Conservation (phyloP, 2,113 vertebrate species). For the Osmerus mordax region DNA sequence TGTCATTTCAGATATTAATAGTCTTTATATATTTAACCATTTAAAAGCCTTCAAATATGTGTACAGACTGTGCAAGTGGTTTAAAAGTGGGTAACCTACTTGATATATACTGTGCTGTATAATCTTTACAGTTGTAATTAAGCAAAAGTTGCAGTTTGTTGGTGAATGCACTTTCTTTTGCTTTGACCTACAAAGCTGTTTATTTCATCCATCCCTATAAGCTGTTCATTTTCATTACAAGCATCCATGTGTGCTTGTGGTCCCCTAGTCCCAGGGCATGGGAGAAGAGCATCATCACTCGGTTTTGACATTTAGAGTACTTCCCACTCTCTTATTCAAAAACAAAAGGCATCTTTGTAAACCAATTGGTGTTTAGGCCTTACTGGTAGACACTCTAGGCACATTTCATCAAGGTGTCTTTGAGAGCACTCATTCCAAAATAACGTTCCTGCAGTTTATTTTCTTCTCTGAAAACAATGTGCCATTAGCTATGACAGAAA, state of each 20-base stretch:
- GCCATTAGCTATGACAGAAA: background rate
- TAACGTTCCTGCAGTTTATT: background rate
- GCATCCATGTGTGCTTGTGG: background rate
- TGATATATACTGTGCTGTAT: too few relatives aligned
- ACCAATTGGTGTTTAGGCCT: background rate
- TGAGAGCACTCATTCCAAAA: conserved; percentile 4
- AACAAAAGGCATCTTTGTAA: conserved; percentile 1
- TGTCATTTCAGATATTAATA: background rate
- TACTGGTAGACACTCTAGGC: background rate
- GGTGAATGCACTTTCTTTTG: too few relatives aligned
- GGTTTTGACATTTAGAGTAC: background rate
- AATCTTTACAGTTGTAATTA: too few relatives aligned
- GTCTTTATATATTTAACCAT: background rate
- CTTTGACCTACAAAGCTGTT: conserved; percentile 12
- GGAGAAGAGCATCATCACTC: background rate
- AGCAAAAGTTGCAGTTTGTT: too few relatives aligned
- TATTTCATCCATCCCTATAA: conserved; percentile 11
- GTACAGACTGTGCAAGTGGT: background rate
- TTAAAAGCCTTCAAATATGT: background rate
- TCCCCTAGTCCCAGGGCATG: background rate
- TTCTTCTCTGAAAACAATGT: background rate
- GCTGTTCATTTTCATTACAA: conserved; percentile 20
- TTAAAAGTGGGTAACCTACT: too few relatives aligned
- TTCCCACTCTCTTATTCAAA: background rate
- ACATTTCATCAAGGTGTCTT: background rate